Evolutionary conservation across 1,140 invertebrate species (phyloP), one percentile per base, ranked within the genome.

Genomic region (Aphaenogaster floridana): DNA sequence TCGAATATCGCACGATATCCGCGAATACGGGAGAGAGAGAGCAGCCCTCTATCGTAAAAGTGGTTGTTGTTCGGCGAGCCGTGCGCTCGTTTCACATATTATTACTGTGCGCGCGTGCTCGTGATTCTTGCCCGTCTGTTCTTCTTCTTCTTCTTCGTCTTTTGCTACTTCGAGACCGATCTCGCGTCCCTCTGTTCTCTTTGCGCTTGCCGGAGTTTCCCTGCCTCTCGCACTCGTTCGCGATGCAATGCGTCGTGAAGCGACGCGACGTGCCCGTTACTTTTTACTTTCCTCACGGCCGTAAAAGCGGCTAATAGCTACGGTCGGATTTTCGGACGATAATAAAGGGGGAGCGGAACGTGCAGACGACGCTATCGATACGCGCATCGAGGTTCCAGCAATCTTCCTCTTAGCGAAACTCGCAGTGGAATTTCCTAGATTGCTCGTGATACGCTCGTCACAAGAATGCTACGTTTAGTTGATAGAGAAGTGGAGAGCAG

Each of bases 281-380:
- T 88, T 88, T 90, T 90, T 90, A 90, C 79, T 90, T 76, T 74
- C 54, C 81, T 21, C 45, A 28, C 9, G 57, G n/a, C 45, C 59
- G 66, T 91, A 91, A 91, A 91, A 79, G 66, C 39, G 57, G 63
- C 68, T 91, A 91, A 91, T 89, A 91, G 87, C 50, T 8, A 1
- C 80, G 71, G 7, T 28, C 52, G 81, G 89, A 66, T 88, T 91
- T 91, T 90, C 78, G 87, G 79, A 84, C 45, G 78, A 88, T 74
- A 72, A 59, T 88, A 72, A 88, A 88, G 64, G 50, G 6, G n/a
- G 34, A 48, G 11, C 17, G 71, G 59, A 54, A 84, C 88, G 45
- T 76, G 66, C 66, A 68, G 54, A 36, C 80, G 80, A 64, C 80
- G 42, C 54, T 84, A 84, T 84, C 54, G 80, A 76, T 72, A 59